A percentile compares a stretch with the other conserved stretches of the same genome.
Conservation (phyloP, 1,140 invertebrate species). For the Drosophila pectinifera region DNA sequence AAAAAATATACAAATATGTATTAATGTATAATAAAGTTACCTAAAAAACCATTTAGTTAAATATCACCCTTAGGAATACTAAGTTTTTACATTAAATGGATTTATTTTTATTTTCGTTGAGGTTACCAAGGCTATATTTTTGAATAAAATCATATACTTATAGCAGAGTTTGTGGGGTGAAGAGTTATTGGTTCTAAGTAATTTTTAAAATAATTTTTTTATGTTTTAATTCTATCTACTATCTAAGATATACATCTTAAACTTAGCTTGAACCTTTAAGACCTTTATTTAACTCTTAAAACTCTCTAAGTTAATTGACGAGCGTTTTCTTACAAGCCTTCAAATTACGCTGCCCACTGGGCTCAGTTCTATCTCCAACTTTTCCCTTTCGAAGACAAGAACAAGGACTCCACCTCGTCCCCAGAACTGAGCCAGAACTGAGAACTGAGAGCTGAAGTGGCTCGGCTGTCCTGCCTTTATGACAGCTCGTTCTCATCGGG, state of each 20-base stretch:
- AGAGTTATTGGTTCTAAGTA: no score
- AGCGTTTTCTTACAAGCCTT: not conserved
- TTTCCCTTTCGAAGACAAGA: slow-evolving; percentile 1
- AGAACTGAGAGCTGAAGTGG: slow-evolving; percentile 24
- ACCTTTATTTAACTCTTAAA: no score
- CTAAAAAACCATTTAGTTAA: no score
- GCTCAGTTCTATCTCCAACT: not conserved
- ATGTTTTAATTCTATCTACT: not conserved
- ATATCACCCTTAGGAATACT: no score
- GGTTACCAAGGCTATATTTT: no score
- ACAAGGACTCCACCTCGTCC: not conserved
- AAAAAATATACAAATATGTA: no score
- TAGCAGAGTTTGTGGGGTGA: no score
- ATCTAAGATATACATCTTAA: not conserved
- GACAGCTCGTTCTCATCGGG: slow-evolving; percentile 43
- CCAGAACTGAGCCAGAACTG: not conserved
- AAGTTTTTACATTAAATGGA: no score
- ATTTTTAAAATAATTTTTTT: not conserved
- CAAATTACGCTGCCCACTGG: not conserved
- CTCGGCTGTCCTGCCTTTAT: slow-evolving; percentile 33
- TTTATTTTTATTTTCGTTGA: no score
- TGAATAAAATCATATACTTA: no score
- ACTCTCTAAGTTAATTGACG: slow-evolving; percentile 3
- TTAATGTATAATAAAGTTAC: no score
- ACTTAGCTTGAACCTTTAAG: not conserved